phyloP scores from a whole-genome alignment of 2,888 invertebrate species.

The Junonia oenone region DNA sequence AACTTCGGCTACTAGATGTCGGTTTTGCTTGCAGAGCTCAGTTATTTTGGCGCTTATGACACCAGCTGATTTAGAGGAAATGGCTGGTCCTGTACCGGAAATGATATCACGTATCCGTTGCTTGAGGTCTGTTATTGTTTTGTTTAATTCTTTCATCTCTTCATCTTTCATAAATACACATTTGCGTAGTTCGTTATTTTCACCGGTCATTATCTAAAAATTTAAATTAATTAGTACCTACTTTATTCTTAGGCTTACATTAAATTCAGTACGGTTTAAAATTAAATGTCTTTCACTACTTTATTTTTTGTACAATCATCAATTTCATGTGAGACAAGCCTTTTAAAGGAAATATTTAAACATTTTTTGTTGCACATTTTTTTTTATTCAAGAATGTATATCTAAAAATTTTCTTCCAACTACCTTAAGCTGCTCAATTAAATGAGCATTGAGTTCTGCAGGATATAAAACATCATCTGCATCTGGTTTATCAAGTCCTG shows the following conservation, averaged over 20 bases:
- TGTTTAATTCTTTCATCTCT: conserved; percentile 62
- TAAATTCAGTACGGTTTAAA: no score
- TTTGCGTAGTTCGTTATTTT: conserved; percentile 77
- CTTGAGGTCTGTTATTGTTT: conserved; percentile 60
- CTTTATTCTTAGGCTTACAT: no score
- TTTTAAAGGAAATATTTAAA: no score
- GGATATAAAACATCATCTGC: conserved; percentile 76
- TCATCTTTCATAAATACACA: conserved; percentile 68
- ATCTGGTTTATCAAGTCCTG: conserved; percentile 53
- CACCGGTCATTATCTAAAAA: conserved; percentile 78
- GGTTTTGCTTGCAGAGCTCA: conserved; percentile 82
- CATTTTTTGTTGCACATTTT: no score
- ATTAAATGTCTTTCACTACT: no score
- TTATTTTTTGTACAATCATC: no score
- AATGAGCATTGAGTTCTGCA: conserved; percentile 80
- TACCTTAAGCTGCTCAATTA: conserved; percentile 80
- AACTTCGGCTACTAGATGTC: conserved; percentile 82
- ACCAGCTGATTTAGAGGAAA: conserved; percentile 73
- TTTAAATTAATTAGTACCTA: no score
- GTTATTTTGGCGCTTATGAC: conserved; percentile 82
- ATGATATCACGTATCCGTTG: conserved; percentile 74
- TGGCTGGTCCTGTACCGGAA: conserved; percentile 62
- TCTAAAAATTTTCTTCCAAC: no score
- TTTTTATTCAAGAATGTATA: no score
- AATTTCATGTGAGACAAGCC: no score